Evolutionary conservation across 2,888 invertebrate genomes (phyloP).

Genomic region (Strigamia maritima): DNA sequence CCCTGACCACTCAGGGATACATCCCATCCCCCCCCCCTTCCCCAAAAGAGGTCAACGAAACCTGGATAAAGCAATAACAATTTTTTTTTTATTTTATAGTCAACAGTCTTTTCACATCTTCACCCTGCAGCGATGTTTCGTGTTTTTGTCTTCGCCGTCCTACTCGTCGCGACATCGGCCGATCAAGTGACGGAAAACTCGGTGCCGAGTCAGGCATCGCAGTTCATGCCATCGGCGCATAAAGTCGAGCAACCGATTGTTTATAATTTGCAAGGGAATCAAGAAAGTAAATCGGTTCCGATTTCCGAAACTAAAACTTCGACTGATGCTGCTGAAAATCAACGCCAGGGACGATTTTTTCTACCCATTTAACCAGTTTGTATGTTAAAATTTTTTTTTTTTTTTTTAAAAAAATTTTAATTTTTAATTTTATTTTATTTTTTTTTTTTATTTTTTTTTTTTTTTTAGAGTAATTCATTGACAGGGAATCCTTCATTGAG

Average conservation of each 20-base stretch:
- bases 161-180: neutral
- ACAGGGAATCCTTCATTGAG: conserved; percentile 36
- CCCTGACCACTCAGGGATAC: neutral
- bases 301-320: neutral
- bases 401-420: neutral
- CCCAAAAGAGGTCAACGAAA: neutral
- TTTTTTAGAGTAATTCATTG: neutral
- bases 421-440: neutral
- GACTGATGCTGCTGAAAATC: neutral
- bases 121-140: neutral
- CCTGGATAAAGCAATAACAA: neutral
- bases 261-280: no score
- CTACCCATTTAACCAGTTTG: neutral
- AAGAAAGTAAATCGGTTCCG: neutral
- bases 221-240: conserved; percentile 12
- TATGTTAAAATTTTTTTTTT: neutral
- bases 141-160: neutral
- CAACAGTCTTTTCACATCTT: neutral
- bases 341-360: conserved; percentile 18
- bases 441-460: neutral
- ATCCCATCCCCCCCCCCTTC: neutral
- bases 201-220: neutral
- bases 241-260: neutral
- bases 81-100: neutral
- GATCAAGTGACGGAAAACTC: neutral